phyloP scores from a whole-genome alignment of 2,888 invertebrate genomes.

The Philaethria dido region DNA sequence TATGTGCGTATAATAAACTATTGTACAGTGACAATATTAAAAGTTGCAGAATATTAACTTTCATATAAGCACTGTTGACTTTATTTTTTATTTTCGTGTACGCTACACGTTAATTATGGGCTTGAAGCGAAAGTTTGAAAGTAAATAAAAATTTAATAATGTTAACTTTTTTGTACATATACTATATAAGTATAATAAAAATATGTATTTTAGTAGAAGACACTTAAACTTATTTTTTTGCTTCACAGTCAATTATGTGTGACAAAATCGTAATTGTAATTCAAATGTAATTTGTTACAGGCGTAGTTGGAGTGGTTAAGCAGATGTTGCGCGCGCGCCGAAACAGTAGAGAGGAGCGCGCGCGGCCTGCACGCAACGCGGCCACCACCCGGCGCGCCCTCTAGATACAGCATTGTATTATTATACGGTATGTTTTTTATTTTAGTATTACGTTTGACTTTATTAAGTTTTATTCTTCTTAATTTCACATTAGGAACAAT shows the following conservation, averaged over 20 bases:
- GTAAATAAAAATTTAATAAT: neutral
- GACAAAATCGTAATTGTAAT: neutral
- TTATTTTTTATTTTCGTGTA: neutral
- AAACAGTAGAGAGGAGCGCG: slow-evolving; percentile 71
- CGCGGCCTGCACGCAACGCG: slow-evolving; percentile 74
- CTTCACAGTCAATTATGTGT: neutral
- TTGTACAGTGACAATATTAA: neutral
- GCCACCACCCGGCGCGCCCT: slow-evolving; percentile 73
- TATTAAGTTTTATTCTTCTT: neutral
- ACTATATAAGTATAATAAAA: neutral
- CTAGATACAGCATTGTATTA: slow-evolving; percentile 72
- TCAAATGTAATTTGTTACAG: slow-evolving; percentile 51
- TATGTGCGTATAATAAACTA: neutral
- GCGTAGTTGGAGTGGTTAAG: slow-evolving; percentile 61
- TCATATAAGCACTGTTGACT: neutral
- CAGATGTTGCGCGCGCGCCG: slow-evolving; percentile 75
- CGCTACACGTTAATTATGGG: neutral
- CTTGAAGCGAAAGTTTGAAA: neutral
- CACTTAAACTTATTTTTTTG: neutral
- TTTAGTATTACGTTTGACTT: neutral
- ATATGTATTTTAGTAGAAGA: neutral
- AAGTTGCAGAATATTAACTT: slow-evolving; percentile 4
- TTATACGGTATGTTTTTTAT: slow-evolving; percentile 62
- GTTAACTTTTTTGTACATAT: neutral
- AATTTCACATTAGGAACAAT: neutral